Conservation (phyloP, 1,140 invertebrate genomes). For the Zophobas atratus region DNA sequence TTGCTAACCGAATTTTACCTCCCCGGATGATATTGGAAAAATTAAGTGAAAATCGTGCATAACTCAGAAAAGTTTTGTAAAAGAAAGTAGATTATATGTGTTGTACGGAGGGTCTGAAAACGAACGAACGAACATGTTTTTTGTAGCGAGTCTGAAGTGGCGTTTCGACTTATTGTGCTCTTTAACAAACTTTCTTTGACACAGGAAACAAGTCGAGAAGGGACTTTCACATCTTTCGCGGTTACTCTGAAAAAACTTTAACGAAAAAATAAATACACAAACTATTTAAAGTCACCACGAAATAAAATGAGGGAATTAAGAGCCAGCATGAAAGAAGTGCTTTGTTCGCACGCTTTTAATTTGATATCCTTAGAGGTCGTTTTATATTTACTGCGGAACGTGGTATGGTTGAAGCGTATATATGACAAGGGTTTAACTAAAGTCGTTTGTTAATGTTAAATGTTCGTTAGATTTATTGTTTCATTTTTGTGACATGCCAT, state of each 20-base stretch:
- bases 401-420: too few species aligned
- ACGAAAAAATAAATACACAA: conserved; percentile 30
- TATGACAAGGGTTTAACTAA: conserved; percentile 28
- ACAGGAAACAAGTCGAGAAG: conserved; percentile 33
- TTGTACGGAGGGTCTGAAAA: conserved; percentile 34
- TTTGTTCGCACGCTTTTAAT: too few species aligned
- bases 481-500: not conserved
- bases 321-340: too few species aligned
- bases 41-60: conserved; percentile 32
- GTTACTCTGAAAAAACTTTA: conserved; percentile 34
- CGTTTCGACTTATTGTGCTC: conserved; percentile 50
- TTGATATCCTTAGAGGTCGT: too few species aligned
- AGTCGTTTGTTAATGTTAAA: conserved; percentile 14
- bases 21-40: conserved; percentile 6
- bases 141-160: conserved; percentile 39
- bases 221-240: conserved; percentile 33
- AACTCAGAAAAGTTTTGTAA: conserved; percentile 10
- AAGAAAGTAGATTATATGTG: conserved; percentile 34
- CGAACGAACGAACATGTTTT: conserved; percentile 43
- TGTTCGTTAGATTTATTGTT: conserved; percentile 12
- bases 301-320: not conserved
- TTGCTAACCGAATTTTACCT: not conserved
- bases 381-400: too few species aligned
- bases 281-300: conserved; percentile 37
- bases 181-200: conserved; percentile 49